Percentiles rank a stretch among this genome's conserved stretches.
These are phyloP conservation scores for Muntiacus muntjak DNA, from an alignment of 2,113 vertebrate genomes.

Conservation along the genomic window DNA sequence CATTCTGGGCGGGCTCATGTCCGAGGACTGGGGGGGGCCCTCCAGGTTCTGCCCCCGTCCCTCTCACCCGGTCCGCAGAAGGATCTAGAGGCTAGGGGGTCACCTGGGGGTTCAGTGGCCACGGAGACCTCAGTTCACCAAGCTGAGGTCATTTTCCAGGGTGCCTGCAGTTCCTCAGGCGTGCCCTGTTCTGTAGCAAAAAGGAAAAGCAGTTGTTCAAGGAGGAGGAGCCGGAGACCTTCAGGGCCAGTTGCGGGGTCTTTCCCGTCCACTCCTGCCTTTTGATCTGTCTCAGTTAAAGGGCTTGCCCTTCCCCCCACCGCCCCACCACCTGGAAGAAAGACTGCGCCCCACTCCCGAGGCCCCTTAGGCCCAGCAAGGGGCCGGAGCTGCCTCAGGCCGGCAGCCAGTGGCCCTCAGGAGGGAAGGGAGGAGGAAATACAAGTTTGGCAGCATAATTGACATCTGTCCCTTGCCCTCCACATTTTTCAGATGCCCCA, in stretches of 20 bases:
- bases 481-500: not conserved
- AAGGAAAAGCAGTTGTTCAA: not conserved
- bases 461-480: not conserved
- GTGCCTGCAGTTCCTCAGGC: not conserved
- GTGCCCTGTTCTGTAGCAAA: not conserved
- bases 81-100: not conserved
- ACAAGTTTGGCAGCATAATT: not conserved
- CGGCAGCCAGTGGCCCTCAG: not conserved
- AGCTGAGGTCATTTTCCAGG: not conserved
- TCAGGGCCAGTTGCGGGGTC: not conserved
- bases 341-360: not conserved
- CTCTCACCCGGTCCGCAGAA: not conserved
- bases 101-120: not conserved
- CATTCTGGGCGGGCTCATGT: not conserved
- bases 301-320: not conserved
- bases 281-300: slow-evolving; percentile 63
- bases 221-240: not conserved
- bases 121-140: not conserved
- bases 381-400: not conserved
- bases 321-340: not conserved
- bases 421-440: not conserved
- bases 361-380: not conserved
- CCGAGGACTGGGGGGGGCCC: not conserved
- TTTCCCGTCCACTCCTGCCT: not conserved
- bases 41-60: not conserved